Percentiles rank a stretch among this genome's conserved stretches.
Conservation (phyloP, 2,797 vertebrate species). For the Sebastes matsubarae region DNA sequence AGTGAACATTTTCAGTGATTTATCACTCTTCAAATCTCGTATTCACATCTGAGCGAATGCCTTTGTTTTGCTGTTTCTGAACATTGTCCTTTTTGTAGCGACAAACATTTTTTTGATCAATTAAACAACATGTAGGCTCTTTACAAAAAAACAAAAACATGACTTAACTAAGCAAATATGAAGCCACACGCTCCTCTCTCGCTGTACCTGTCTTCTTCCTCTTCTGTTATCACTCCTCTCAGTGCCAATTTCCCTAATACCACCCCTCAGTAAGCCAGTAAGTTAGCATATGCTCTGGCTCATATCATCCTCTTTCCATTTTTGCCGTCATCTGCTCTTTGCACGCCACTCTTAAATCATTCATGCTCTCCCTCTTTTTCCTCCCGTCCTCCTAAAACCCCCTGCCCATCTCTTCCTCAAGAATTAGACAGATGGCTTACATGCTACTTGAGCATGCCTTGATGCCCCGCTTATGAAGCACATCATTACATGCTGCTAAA, state of each 20-base stretch:
- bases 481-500: conserved; percentile 47
- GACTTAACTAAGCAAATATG: background rate
- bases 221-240: conserved; percentile 10
- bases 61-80: conserved; percentile 12
- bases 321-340: conserved; percentile 63
- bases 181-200: background rate
- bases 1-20: conserved; percentile 15
- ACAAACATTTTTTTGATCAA: background rate
- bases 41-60: background rate
- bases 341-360: conserved; percentile 64
- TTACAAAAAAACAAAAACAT: background rate
- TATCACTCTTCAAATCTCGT: conserved; percentile 13
- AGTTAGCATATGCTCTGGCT: conserved; percentile 44
- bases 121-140: background rate
- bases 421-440: conserved; percentile 44
- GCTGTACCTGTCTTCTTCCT: background rate
- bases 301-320: conserved; percentile 51
- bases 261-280: conserved; percentile 23
- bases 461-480: conserved; percentile 28
- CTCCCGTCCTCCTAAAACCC: conserved; percentile 34
- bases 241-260: conserved; percentile 27
- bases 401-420: conserved; percentile 41
- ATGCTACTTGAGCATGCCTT: conserved; percentile 35
- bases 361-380: conserved; percentile 50
- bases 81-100: background rate